A percentile compares a stretch with the other conserved stretches of the same genome.
These are phyloP conservation scores for Eupeodes corollae DNA, from an alignment of 1,140 invertebrate genomes.

Conservation along the genomic window DNA sequence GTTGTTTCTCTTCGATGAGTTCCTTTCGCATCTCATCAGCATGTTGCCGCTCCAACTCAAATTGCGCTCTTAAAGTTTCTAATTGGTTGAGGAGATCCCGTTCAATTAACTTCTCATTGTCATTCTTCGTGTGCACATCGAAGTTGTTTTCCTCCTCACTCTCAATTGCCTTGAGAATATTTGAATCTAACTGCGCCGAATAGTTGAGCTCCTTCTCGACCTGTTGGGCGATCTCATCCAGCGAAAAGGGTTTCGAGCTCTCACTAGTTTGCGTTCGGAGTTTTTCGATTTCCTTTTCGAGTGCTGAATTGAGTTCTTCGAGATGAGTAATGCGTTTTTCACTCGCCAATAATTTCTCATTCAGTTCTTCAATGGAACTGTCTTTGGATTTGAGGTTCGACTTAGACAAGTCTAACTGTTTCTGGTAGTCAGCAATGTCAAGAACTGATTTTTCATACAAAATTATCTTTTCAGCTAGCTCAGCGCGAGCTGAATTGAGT, in stretches of 20 bases:
- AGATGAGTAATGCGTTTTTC: conserved; percentile 13
- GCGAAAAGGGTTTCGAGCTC: conserved; percentile 33
- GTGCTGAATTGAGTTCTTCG: conserved; percentile 12
- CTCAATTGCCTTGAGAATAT: conserved; percentile 44
- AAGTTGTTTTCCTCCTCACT: conserved; percentile 40
- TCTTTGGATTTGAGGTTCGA: not conserved
- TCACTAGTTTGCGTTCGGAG: conserved; percentile 16
- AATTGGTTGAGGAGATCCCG: conserved; percentile 30
- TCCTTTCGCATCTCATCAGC: conserved; percentile 39
- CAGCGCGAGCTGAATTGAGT: not conserved
- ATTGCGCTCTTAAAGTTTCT: conserved; percentile 35
- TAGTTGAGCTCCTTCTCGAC: conserved; percentile 48
- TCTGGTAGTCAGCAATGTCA: not conserved
- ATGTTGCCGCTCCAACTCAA: conserved; percentile 38
- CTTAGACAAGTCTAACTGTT: not conserved
- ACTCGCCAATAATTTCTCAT: conserved; percentile 14
- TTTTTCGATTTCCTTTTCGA: conserved; percentile 26
- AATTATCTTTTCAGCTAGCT: conserved; percentile 3
- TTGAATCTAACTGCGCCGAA: conserved; percentile 46
- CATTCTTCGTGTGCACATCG: conserved; percentile 35
- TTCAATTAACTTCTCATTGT: conserved; percentile 32
- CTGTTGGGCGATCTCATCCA: conserved; percentile 46
- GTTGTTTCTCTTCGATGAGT: conserved; percentile 42
- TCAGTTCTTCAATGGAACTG: conserved; percentile 14
- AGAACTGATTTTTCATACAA: conserved; percentile 1